A percentile compares a stretch with the other conserved stretches of the same genome.
phyloP scores from a whole-genome alignment of 2,113 vertebrate species.

The Python bivittatus region DNA sequence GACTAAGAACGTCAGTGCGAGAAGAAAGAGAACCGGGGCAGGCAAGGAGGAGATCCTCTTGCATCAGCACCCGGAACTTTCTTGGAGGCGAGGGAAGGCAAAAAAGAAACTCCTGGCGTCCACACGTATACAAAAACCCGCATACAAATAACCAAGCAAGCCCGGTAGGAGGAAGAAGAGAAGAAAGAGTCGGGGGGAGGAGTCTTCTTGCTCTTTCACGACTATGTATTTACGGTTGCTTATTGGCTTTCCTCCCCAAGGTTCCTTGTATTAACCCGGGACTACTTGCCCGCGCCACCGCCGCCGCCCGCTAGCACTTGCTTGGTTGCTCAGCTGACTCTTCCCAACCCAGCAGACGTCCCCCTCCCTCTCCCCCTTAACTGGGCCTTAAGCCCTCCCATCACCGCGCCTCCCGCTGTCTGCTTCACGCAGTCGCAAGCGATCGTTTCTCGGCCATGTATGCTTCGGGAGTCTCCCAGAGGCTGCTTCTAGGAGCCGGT shows the following conservation, averaged over 20 bases:
- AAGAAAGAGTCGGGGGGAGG: no score
- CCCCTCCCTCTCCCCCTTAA: constrained; percentile 56
- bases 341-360: neutral
- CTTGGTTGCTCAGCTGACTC: constrained; percentile 24
- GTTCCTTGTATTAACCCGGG: neutral
- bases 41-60: neutral
- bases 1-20: neutral
- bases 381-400: constrained; percentile 59
- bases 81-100: neutral
- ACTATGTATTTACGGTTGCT: neutral
- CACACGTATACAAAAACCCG: neutral
- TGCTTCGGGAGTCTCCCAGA: neutral
- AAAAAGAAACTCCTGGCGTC: neutral
- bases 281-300: neutral
- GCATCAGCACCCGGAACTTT: neutral
- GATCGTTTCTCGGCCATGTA: neutral
- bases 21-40: no score
- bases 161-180: neutral
- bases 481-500: neutral
- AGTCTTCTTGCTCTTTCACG: neutral
- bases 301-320: neutral
- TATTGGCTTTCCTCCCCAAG: neutral
- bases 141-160: neutral
- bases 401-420: constrained; percentile 45
- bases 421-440: constrained; percentile 28